Base-by-base conservation (phyloP, 53 echinoderm and acorn worm species). In the Arbacia lixula region DNA sequence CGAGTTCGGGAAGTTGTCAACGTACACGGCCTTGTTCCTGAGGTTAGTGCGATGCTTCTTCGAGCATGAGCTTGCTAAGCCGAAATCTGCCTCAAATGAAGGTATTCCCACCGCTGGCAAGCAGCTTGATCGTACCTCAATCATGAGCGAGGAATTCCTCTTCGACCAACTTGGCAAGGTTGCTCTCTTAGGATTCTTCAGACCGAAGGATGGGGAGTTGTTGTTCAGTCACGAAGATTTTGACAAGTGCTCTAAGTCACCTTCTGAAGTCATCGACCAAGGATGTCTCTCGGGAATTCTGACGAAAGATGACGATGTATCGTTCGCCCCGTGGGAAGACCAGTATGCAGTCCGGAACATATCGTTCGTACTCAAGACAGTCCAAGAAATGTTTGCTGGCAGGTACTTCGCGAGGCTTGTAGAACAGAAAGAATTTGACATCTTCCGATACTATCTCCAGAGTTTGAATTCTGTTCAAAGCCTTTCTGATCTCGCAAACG, bases 321-420 rank as follows among this genome's bases (percentile, higher is more conserved):
- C 61, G 8, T 8, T 62, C 37, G 71, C 19, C 52, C 86, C 86
- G 17, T 86, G 81, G 53, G 72, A 90, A 56, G 81, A 68, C 1
- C 56, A 53, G 36, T 80, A 65, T 2, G n/a, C 52, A 16, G 24
- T 53, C 9, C 20, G 73, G 38, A 79, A 86, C 30, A 85, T 90
- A 20, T 90, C 90, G 35, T 90, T 90, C 50, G 76, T 90, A 20
- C 72, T 90, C 60, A 90, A 90, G 72, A 90, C 85, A n/a, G 46
- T 90, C 17, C 90, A 90, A 35, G 90, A 90, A 40, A 90, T 85
- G 72, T 90, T 85, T 42, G 86, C 90, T 11, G 90, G 90, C n/a
- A 90, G 81, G 32, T 86, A 90, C 61, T 39, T 90, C 37, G 72
- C 85, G 25, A 40, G 86, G 26, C 72, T 90, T 6, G 61, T 85